These are phyloP conservation scores for Ovis canadensis DNA, from an alignment of 2,113 vertebrate species.

Conservation along the genomic window DNA sequence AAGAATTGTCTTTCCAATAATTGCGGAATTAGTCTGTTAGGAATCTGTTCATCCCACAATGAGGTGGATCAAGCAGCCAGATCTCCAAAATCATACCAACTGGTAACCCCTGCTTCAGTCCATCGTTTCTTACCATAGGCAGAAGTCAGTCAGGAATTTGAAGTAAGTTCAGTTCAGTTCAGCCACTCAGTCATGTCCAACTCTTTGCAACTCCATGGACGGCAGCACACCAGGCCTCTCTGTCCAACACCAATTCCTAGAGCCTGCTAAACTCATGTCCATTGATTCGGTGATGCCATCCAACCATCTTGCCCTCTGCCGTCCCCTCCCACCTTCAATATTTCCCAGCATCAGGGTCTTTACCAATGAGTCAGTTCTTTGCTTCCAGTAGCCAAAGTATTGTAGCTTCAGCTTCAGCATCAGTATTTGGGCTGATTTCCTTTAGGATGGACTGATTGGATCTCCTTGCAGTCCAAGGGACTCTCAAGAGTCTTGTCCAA, in stretches of 20 bases:
- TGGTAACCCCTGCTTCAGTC: background rate
- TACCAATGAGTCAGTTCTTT: background rate
- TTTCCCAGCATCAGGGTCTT: background rate
- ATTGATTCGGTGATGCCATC: background rate
- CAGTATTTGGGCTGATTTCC: background rate
- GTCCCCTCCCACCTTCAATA: background rate
- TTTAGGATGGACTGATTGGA: background rate
- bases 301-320: background rate
- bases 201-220: background rate
- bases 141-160: background rate
- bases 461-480: background rate
- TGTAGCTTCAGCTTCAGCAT: background rate
- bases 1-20: background rate
- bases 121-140: background rate
- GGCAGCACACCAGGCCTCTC: background rate
- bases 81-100: background rate
- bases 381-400: background rate
- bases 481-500: background rate
- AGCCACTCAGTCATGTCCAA: background rate
- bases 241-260: background rate
- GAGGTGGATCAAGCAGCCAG: background rate
- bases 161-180: background rate
- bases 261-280: background rate
- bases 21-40: background rate
- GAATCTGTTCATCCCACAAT: background rate